Conservation (phyloP, 2,113 vertebrate species). For the Steatornis caripensis region DNA sequence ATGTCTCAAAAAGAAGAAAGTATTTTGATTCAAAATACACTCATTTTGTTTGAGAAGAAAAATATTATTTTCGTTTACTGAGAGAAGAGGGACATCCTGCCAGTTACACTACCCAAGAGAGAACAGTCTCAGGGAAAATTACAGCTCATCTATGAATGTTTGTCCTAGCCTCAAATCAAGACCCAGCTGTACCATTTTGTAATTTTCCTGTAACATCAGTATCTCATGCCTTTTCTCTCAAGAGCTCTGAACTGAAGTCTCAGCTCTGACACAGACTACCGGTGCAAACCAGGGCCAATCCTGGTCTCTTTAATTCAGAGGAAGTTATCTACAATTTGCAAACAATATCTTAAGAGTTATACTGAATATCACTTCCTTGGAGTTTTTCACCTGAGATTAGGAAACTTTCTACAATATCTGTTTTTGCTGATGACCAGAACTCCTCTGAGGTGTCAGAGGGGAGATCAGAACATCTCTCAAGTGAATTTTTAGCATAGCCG, state of each 20-base stretch:
- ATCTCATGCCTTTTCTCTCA: neutral
- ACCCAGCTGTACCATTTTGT: neutral
- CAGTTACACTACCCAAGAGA: neutral
- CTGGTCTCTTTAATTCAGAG: neutral
- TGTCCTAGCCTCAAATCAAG: neutral
- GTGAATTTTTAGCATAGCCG: neutral
- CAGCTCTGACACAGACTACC: neutral
- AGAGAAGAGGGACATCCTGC: neutral
- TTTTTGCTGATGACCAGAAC: neutral
- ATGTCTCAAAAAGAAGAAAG: neutral
- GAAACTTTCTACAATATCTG: neutral
- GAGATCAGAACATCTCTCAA: neutral
- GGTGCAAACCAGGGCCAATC: accelerated
- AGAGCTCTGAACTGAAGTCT: neutral
- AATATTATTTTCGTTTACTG: neutral
- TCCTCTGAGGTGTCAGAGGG: neutral
- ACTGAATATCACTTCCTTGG: neutral
- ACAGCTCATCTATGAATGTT: neutral
- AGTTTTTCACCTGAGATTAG: neutral
- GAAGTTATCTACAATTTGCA: neutral
- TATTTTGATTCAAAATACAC: neutral
- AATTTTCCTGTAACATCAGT: neutral
- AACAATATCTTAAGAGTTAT: neutral
- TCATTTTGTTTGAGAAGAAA: neutral
- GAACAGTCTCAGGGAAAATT: neutral